These are phyloP conservation scores for Macropis europaea DNA, from an alignment of 2,888 invertebrate genomes.

Conservation along the genomic window DNA sequence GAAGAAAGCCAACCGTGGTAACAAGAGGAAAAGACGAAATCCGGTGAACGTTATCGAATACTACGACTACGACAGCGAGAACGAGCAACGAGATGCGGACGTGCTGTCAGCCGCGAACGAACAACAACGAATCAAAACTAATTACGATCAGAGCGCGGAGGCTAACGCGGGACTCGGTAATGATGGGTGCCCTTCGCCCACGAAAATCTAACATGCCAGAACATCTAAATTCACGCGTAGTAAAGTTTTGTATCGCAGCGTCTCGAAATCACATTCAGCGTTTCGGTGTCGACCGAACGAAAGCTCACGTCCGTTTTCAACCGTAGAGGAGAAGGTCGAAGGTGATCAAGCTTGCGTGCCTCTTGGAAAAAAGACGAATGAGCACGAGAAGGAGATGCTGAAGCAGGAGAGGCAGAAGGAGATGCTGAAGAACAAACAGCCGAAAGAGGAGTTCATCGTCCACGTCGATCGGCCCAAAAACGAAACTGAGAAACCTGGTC, in stretches of 20 bases:
- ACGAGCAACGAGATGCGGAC: slow-evolving; percentile 39
- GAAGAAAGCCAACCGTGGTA: neutral
- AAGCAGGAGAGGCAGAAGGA: slow-evolving; percentile 42
- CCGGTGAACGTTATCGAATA: slow-evolving; percentile 61
- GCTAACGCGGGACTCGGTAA: slow-evolving; percentile 28
- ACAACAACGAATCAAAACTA: neutral
- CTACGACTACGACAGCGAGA: slow-evolving; percentile 68
- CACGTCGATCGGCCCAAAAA: neutral
- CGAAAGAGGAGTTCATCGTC: slow-evolving; percentile 62
- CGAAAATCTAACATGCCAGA: neutral
- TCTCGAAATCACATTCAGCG: neutral
- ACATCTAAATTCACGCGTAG: neutral
- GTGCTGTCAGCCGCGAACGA: slow-evolving; percentile 11
- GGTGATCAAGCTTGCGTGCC: neutral
- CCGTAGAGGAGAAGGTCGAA: neutral
- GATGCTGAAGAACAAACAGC: slow-evolving; percentile 50
- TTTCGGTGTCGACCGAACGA: neutral
- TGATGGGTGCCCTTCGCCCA: neutral
- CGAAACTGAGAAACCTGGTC: slow-evolving; percentile 6
- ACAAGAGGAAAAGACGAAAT: slow-evolving; percentile 36
- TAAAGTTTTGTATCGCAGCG: neutral
- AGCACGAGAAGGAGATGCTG: neutral
- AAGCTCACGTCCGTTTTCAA: neutral
- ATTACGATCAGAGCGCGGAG: slow-evolving; percentile 10
- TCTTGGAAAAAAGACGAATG: neutral